phyloP scores from a whole-genome alignment of 2,888 invertebrate species.

The Mimumesa dahlbomi region DNA sequence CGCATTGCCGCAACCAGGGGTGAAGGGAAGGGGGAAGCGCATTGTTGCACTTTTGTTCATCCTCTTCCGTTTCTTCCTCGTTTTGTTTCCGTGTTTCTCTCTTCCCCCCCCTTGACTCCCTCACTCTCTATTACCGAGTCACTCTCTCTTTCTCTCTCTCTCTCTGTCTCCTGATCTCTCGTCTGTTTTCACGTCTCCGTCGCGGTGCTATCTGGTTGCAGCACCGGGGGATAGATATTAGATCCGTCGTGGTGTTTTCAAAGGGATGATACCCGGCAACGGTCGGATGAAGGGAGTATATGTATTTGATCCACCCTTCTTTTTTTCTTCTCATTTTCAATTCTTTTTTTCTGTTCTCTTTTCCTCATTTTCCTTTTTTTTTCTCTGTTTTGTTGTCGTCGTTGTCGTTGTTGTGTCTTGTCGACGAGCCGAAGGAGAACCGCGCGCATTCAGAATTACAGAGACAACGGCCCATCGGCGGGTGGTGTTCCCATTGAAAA shows the following conservation, averaged over 20 bases:
- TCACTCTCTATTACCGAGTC: too few species aligned
- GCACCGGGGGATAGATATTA: background rate
- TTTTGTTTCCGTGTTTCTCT: slow-evolving; percentile 9
- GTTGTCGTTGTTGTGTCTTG: background rate
- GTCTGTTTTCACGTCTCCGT: background rate
- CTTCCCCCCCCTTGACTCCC: too few species aligned
- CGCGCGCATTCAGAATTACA: too few species aligned
- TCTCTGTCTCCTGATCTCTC: too few species aligned
- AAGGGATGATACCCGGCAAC: background rate
- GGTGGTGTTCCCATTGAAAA: too few species aligned
- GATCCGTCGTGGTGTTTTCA: slow-evolving; percentile 10
- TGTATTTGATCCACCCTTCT: background rate
- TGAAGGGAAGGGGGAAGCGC: slow-evolving; percentile 12
- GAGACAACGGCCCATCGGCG: too few species aligned
- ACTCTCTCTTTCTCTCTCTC: too few species aligned
- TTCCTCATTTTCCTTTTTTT: too few species aligned
- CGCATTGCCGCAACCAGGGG: slow-evolving; percentile 27
- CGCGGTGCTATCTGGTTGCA: background rate
- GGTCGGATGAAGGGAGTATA: background rate
- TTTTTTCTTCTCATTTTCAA: too few species aligned
- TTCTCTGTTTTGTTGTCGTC: too few species aligned
- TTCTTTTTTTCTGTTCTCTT: too few species aligned
- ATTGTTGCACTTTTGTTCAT: slow-evolving; percentile 53
- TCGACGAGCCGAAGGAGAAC: background rate
- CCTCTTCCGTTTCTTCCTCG: slow-evolving; percentile 14